phyloP scores from a whole-genome alignment of 2,113 vertebrate species.

The Murina feae region DNA sequence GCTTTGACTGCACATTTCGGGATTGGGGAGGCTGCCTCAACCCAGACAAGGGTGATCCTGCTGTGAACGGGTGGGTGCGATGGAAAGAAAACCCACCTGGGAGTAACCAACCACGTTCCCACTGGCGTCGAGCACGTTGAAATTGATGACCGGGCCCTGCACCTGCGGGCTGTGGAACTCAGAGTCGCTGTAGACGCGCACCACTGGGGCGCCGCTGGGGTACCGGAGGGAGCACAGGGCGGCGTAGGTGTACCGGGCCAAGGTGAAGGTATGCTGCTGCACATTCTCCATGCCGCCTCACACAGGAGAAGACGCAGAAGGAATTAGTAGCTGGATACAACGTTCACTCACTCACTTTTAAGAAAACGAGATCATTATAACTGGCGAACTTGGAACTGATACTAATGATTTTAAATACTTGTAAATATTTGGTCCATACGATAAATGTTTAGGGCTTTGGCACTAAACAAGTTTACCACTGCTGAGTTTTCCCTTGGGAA shows the following conservation, averaged over 20 bases:
- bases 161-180: slow-evolving; percentile 87
- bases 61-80: background rate
- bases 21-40: background rate
- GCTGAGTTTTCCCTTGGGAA: background rate
- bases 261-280: slow-evolving; percentile 89
- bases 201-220: slow-evolving; percentile 86
- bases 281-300: slow-evolving; percentile 93
- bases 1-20: background rate
- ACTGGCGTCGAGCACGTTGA: slow-evolving; percentile 89
- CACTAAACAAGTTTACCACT: background rate
- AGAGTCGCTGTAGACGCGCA: slow-evolving; percentile 88
- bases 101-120: slow-evolving; percentile 91
- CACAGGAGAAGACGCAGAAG: background rate
- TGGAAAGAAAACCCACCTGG: slow-evolving; percentile 83
- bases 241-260: slow-evolving; percentile 89
- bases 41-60: background rate
- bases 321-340: background rate
- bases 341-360: background rate
- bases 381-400: background rate
- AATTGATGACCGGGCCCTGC: slow-evolving; percentile 94
- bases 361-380: background rate
- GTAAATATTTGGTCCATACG: background rate
- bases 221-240: slow-evolving; percentile 89
- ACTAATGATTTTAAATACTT: background rate
- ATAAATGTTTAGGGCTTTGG: background rate